Base-by-base conservation (phyloP, 2,797 vertebrate species). In the Melanotaenia parkinsoni region DNA sequence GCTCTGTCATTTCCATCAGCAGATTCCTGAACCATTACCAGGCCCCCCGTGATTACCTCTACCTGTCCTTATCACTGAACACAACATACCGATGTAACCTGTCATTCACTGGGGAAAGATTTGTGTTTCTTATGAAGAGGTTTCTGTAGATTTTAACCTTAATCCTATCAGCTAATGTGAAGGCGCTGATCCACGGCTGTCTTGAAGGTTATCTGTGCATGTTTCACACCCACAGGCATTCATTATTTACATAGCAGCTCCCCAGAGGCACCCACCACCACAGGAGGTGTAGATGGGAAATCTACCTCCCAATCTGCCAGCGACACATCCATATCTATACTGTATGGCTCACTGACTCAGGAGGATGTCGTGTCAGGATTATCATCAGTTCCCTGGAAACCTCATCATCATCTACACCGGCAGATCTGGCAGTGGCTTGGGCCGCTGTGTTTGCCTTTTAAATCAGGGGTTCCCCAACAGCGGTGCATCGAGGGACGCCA, bases 131-230 rank as follows among this genome's bases (percentile, higher is more conserved):
- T 91, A 91, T 91, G 84, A 91, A 92, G 91, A 91, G 89, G 87
- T 89, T 90, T 91, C 91, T 92, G 92, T 92, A 89, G 88, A 92
- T 93, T 93, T 93, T 94, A 91, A 90, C 91, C 92, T 93, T 93
- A 95, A 95, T 94, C 93, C 92, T 93, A 93, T 94, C 91, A 90
- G 89, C 90, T 93, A 94, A 94, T 93, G 91, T 90, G 89, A 92
- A 93, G 82, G 80, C 93, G 90, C 90, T 93, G 93, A 95, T 93
- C 94, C 94, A 80, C 75, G 74, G 80, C 92, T 89, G 91, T 93
- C 89, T 91, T 93, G 92, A 95, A 95, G 94, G 93, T 94, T 93
- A 95, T 95, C 93, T 85, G 88, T 89, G 88, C 88, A 90, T 93
- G 92, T 94, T 94, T 93, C 89, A 89, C 88, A 90, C 91, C 93